Percentiles rank a stretch among this genome's conserved stretches.
These are phyloP conservation scores for Cataglyphis rosenhaueri DNA, from an alignment of 2,888 invertebrate species.

Conservation along the genomic window DNA sequence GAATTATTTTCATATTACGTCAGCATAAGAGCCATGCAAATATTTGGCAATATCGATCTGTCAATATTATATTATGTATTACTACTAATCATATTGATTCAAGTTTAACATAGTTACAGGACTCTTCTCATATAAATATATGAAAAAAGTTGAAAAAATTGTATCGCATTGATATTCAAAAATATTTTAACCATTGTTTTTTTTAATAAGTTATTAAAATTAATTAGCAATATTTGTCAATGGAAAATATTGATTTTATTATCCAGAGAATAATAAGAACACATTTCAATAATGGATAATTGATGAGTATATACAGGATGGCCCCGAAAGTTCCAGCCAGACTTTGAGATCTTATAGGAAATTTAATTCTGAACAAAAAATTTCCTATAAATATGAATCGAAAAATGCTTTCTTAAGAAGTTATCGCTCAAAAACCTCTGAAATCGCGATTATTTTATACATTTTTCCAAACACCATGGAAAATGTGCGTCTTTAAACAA, in stretches of 20 bases:
- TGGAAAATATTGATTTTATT: neutral
- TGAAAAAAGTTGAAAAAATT: neutral
- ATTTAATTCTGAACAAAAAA: no score
- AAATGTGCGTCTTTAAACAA: no score
- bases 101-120: neutral
- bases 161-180: neutral
- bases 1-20: conserved; percentile 45
- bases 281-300: neutral
- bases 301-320: neutral
- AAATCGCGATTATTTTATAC: no score
- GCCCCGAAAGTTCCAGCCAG: no score
- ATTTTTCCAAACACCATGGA: no score
- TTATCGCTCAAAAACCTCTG: no score
- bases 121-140: neutral
- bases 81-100: neutral
- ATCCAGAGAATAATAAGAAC: neutral
- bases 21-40: conserved; percentile 17
- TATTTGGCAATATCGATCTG: conserved; percentile 15
- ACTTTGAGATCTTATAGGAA: no score
- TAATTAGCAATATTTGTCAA: neutral
- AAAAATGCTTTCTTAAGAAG: no score
- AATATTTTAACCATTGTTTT: neutral
- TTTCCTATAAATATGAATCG: no score
- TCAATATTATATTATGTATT: neutral
- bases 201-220: neutral